Conservation (phyloP, 2,797 vertebrate species). For the Oryzias sinensis region DNA sequence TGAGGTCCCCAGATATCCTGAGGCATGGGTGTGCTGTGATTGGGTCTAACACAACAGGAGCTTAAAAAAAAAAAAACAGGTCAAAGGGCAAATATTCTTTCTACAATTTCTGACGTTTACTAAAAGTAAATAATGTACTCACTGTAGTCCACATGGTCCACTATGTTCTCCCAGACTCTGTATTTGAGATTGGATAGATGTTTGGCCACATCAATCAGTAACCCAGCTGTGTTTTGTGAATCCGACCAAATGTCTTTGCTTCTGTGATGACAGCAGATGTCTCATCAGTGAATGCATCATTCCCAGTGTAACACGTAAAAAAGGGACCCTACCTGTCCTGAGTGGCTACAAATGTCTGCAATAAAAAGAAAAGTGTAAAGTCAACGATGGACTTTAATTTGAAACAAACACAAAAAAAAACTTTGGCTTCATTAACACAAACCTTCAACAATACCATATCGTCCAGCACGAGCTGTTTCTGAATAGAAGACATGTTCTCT, state of each 20-base stretch:
- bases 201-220: slow-evolving; percentile 67
- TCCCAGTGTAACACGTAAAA: background rate
- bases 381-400: slow-evolving; percentile 1
- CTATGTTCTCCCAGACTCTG: slow-evolving; percentile 74
- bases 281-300: background rate
- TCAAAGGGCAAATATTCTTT: background rate
- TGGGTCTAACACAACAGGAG: slow-evolving; percentile 76
- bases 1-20: slow-evolving; percentile 75
- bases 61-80: slow-evolving; percentile 51
- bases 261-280: slow-evolving; percentile 45
- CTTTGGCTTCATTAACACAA: background rate
- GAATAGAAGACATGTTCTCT: slow-evolving; percentile 56
- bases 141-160: slow-evolving; percentile 68
- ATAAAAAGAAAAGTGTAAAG: slow-evolving; percentile 11
- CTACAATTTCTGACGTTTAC: background rate
- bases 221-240: slow-evolving; percentile 54
- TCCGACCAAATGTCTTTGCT: slow-evolving; percentile 27
- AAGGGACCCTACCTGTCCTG: slow-evolving; percentile 63
- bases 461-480: slow-evolving; percentile 60
- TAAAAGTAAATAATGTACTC: slow-evolving; percentile 34
- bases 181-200: slow-evolving; percentile 77
- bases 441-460: slow-evolving; percentile 70
- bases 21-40: slow-evolving; percentile 80
- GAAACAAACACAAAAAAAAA: background rate
- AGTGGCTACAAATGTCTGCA: slow-evolving; percentile 72